Conservation (phyloP, 2,113 vertebrate genomes). For the Tautogolabrus adspersus region DNA sequence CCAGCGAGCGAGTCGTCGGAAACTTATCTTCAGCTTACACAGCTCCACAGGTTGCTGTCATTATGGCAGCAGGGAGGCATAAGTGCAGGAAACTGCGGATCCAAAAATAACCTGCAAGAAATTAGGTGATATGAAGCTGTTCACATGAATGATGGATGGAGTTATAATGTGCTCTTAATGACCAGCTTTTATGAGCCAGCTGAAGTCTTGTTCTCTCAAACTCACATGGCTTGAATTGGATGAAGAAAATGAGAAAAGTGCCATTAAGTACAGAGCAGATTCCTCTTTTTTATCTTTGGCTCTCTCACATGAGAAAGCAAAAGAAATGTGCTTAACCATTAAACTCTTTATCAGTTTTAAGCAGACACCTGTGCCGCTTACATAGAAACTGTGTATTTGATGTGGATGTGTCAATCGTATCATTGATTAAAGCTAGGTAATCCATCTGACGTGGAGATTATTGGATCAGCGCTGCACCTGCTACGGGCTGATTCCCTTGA, state of each 20-base stretch:
- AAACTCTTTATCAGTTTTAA: slow-evolving; percentile 69
- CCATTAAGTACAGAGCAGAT: not conserved
- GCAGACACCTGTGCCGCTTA: slow-evolving; percentile 31
- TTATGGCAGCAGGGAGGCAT: slow-evolving; percentile 49
- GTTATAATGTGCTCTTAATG: slow-evolving; percentile 46
- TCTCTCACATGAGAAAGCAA: slow-evolving; percentile 9
- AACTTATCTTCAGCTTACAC: slow-evolving; percentile 42
- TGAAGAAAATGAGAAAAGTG: slow-evolving; percentile 29
- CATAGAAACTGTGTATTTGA: slow-evolving; percentile 47
- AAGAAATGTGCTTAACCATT: slow-evolving; percentile 42
- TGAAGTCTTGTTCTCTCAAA: slow-evolving; percentile 22
- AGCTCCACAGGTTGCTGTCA: slow-evolving; percentile 64
- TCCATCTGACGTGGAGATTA: slow-evolving; percentile 70
- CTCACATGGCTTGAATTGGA: slow-evolving; percentile 22
- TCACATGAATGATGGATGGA: slow-evolving; percentile 61
- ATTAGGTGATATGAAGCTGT: slow-evolving; percentile 48
- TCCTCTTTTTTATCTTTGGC: slow-evolving; percentile 23
- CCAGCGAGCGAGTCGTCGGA: slow-evolving; percentile 38
- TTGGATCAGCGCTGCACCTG: slow-evolving; percentile 62
- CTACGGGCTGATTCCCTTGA: slow-evolving; percentile 54
- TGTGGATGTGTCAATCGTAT: slow-evolving; percentile 69
- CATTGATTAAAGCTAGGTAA: slow-evolving; percentile 74
- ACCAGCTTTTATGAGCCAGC: slow-evolving; percentile 43
- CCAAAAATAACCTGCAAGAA: slow-evolving; percentile 45
- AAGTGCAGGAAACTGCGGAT: slow-evolving; percentile 30